Percentiles rank a stretch among this genome's conserved stretches.
phyloP scores from a whole-genome alignment of 1,140 invertebrate genomes.

The Delia radicum region DNA sequence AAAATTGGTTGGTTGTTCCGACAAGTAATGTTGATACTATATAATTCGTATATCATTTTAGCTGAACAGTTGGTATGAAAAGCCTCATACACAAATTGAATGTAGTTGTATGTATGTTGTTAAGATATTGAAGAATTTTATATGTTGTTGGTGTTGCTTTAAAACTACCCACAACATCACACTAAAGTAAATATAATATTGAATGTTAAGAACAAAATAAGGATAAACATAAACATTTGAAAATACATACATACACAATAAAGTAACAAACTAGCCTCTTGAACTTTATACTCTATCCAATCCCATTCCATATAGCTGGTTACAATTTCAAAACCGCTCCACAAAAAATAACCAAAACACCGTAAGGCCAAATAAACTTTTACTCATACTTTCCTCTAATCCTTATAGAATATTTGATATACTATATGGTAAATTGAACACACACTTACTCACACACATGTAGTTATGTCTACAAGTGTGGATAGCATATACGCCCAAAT shows the following conservation, averaged over 20 bases:
- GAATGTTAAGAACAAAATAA: background rate
- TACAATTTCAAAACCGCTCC: background rate
- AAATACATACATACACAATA: background rate
- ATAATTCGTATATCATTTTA: no score
- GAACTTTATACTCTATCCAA: background rate
- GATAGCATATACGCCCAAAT: constrained; percentile 23
- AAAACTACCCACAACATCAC: background rate
- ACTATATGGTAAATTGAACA: constrained; percentile 27
- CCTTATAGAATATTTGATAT: background rate
- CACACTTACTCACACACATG: constrained; percentile 14
- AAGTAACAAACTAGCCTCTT: constrained; percentile 4
- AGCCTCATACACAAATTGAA: background rate
- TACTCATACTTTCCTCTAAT: background rate
- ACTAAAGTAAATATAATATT: background rate
- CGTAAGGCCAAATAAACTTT: background rate
- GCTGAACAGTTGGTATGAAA: no score
- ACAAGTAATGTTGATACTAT: no score
- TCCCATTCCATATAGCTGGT: background rate
- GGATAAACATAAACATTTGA: background rate
- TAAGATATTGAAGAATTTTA: background rate
- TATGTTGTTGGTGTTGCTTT: background rate
- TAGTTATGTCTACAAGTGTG: no score
- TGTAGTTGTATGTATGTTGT: background rate
- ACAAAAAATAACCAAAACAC: background rate
- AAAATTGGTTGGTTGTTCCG: no score